phyloP scores from a whole-genome alignment of 2,797 vertebrate genomes.

The Selene dorsalis region DNA sequence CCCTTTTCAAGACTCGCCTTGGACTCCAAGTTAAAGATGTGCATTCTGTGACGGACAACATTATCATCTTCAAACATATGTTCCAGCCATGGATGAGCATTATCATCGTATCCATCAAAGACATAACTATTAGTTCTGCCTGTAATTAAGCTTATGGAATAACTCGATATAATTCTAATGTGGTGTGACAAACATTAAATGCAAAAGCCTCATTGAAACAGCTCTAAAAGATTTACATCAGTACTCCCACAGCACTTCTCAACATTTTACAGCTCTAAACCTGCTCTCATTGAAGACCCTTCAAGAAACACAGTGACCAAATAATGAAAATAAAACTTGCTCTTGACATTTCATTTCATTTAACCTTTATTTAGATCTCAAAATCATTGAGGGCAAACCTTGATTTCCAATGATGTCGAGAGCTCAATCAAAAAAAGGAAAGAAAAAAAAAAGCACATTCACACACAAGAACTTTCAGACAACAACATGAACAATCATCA shows the following conservation, averaged over 20 bases:
- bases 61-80: constrained; percentile 2
- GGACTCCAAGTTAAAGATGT: background rate
- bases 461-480: too few relatives aligned
- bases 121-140: background rate
- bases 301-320: background rate
- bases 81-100: background rate
- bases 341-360: too few relatives aligned
- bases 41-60: constrained; percentile 8
- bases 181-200: background rate
- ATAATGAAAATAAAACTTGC: background rate
- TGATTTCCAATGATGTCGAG: too few relatives aligned
- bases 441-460: too few relatives aligned
- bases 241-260: background rate
- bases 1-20: background rate
- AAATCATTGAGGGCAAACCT: too few relatives aligned
- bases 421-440: too few relatives aligned
- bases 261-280: background rate
- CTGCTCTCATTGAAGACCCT: background rate
- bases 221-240: background rate
- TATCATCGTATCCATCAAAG: constrained; percentile 9
- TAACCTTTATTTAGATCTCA: too few relatives aligned
- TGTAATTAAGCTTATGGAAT: background rate
- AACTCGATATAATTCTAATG: background rate
- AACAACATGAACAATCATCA: too few relatives aligned
- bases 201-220: background rate